Evolutionary conservation across 1,140 invertebrate genomes (phyloP).

Genomic region (Phymorhynchus buccinoides): DNA sequence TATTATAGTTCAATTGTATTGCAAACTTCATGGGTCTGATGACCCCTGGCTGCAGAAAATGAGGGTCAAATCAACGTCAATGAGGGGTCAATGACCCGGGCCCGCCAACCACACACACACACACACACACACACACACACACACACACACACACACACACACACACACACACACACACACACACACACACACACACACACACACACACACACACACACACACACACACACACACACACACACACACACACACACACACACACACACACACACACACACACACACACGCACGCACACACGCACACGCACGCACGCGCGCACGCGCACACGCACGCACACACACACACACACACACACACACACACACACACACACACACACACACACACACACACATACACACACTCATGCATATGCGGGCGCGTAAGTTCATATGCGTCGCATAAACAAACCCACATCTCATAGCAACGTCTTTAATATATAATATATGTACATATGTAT

Average conservation of each 20-base stretch:
- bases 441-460: background rate
- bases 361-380: background rate
- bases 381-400: slow-evolving; percentile 6
- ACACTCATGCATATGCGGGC: background rate
- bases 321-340: background rate
- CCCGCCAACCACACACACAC: slow-evolving; percentile 14
- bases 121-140: slow-evolving; percentile 25
- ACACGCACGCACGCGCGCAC: slow-evolving; percentile 9
- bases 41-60: too few relatives aligned
- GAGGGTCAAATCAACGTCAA: too few relatives aligned
- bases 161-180: background rate
- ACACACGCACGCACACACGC: background rate
- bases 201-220: background rate
- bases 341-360: background rate
- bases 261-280: slow-evolving; percentile 4
- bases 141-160: background rate
- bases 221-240: background rate
- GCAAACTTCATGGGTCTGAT: too few relatives aligned
- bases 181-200: background rate
- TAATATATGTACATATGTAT: background rate
- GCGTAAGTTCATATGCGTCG: background rate
- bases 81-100: too few relatives aligned
- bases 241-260: background rate
- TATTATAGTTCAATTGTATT: too few relatives aligned
- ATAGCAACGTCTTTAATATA: background rate